Evolutionary conservation across 2,888 invertebrate species (phyloP), one percentile per base, ranked within the genome.

Genomic region (Ochlodes sylvanus): DNA sequence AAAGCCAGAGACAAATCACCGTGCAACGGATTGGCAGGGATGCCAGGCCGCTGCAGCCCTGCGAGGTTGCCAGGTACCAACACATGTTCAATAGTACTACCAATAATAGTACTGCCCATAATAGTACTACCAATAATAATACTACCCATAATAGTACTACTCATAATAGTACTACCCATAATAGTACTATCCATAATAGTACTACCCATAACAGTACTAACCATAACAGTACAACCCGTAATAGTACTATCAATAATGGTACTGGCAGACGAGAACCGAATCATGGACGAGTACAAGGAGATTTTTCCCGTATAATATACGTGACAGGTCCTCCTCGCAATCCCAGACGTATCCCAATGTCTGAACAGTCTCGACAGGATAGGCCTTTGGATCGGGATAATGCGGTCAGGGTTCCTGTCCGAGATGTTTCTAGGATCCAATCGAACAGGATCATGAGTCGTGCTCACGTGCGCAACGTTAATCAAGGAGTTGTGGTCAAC

Each of bases 1-100:
- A 77, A 10, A 79, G 76, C 12, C 87, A 83, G 68, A 81, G 93
- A 1, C 94, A 94, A 71, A 94, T 94, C 71, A 93, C 95, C 0
- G 94, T 95, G 9, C 94, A 95, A 70, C 83, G 94, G 68, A 90
- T 95, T 21, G 94, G 94, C 5, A 85, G 94, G 17, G 95, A 95
- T 75, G 94, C 94, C 0, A 78, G 95, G 55, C 94, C 94, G 2
- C 75, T 95, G 7, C 83, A 93, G 27, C 87, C 94, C 0, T 85
- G 87, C 44, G 95, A 95, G 76, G 86, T 95, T 67, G 89, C 94
- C 12, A 77, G 84, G 41, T 87, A 90, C 75, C 91, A 91, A 63
- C 92, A 93, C 73, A 89, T 93, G 90, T 90, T 92, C 70, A 78
- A 87, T 0, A 79, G 83, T 0, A 77, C 73, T 15, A 80, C 82